Percentiles rank a stretch among this genome's conserved stretches.
Evolutionary conservation across 2,888 invertebrate genomes (phyloP).

Genomic region (Brachypterus glaber): DNA sequence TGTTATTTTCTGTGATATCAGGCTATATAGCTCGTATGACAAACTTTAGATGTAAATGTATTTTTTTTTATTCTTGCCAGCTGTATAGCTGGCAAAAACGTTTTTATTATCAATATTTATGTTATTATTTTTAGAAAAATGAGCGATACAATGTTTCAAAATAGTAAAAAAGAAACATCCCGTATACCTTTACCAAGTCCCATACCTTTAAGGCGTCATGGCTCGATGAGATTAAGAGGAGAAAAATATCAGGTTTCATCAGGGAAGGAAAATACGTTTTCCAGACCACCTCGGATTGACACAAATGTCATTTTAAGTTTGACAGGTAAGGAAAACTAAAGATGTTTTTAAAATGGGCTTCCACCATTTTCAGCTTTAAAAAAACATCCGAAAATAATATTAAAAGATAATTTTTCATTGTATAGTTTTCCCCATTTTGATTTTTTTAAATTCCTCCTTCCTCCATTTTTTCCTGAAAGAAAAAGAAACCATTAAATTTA

Average conservation of each 20-base stretch:
- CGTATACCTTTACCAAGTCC: conserved; percentile 24
- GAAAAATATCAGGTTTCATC: conserved; percentile 13
- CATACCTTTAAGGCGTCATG: conserved; percentile 24
- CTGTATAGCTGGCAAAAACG: no score
- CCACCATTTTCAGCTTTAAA: not conserved
- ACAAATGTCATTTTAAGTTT: not conserved
- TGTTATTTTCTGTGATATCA: no score
- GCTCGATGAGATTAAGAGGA: conserved; percentile 26
- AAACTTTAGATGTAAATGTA: no score
- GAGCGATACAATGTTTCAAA: conserved; percentile 27
- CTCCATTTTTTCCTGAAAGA: no score
- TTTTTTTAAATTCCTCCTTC: no score
- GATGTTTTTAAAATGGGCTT: not conserved
- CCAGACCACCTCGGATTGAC: no score
- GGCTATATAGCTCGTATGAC: no score
- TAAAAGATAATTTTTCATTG: conserved; percentile 3
- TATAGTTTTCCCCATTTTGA: no score
- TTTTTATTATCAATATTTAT: no score
- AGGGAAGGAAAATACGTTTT: conserved; percentile 1
- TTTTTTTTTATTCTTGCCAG: no score
- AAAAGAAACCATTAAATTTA: no score
- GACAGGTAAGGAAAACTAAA: not conserved
- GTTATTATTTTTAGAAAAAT: no score
- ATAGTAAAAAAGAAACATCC: conserved; percentile 24
- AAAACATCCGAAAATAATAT: not conserved